These are phyloP conservation scores for Sminthurides aquaticus DNA, from an alignment of 2,888 invertebrate species.

Conservation along the genomic window DNA sequence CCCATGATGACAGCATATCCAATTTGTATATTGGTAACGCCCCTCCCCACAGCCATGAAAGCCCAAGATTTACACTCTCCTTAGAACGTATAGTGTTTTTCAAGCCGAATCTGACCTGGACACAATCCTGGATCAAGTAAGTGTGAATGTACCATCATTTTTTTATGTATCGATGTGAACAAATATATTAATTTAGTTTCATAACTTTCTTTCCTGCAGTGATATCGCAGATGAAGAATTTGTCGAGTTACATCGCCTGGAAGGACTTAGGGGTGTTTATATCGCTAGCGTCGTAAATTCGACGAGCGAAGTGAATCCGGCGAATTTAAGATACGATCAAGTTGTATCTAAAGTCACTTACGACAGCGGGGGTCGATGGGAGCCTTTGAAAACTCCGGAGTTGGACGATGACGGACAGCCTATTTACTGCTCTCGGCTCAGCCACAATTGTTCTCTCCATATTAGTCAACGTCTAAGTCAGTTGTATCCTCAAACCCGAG, in stretches of 20 bases:
- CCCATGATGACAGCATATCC: slow-evolving; percentile 63
- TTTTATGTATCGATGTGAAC: neutral
- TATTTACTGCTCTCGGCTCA: slow-evolving; percentile 57
- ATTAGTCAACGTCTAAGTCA: slow-evolving; percentile 78
- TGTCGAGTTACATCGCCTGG: slow-evolving; percentile 78
- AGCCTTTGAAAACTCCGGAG: slow-evolving; percentile 62
- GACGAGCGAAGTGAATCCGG: slow-evolving; percentile 37
- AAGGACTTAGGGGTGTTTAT: slow-evolving; percentile 78
- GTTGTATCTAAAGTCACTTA: slow-evolving; percentile 72
- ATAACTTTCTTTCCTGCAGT: too few species aligned
- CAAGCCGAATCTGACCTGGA: slow-evolving; percentile 74
- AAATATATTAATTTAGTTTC: slow-evolving; percentile 5
- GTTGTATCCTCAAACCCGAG: slow-evolving; percentile 69
- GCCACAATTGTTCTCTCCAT: slow-evolving; percentile 69
- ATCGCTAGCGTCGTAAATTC: slow-evolving; percentile 69
- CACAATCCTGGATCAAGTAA: slow-evolving; percentile 74
- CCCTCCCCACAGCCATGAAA: slow-evolving; percentile 50
- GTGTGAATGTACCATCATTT: slow-evolving; percentile 46
- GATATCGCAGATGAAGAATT: slow-evolving; percentile 72
- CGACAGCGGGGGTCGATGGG: slow-evolving; percentile 81
- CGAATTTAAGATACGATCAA: slow-evolving; percentile 58
- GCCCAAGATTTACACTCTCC: slow-evolving; percentile 67
- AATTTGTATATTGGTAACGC: slow-evolving; percentile 69
- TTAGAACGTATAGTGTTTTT: slow-evolving; percentile 73
- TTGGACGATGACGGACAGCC: slow-evolving; percentile 61